Percentiles rank a stretch among this genome's conserved stretches.
Conservation (phyloP, 64 coral and sea anemone genomes). For the Montipora efflorescens region DNA sequence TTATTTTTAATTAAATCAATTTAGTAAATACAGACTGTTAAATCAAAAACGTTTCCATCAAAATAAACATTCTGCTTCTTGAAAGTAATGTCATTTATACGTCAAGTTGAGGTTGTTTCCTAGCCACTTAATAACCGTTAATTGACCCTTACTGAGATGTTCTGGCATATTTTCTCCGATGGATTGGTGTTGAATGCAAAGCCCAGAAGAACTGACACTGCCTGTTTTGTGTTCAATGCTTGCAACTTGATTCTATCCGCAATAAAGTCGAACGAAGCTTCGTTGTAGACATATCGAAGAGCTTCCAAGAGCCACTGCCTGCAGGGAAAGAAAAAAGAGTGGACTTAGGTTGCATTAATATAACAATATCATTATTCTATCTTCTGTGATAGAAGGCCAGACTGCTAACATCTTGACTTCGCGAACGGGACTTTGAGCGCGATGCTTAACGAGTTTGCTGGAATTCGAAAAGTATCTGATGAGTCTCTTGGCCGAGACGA, state of each 20-base stretch:
- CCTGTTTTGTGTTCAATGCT: background rate
- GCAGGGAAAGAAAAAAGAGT: background rate
- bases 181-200: background rate
- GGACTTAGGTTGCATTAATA: background rate
- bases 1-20: too few species aligned
- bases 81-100: too few species aligned
- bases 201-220: conserved; percentile 19
- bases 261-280: conserved; percentile 6
- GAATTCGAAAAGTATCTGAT: too few species aligned
- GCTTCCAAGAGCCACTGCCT: conserved; percentile 36
- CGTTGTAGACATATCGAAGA: conserved; percentile 18
- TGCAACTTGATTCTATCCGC: background rate
- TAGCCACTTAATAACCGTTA: background rate
- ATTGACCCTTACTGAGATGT: conserved; percentile 3
- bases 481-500: too few species aligned
- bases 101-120: too few species aligned
- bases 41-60: too few species aligned
- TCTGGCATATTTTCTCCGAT: background rate
- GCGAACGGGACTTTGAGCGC: too few species aligned
- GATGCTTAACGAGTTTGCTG: too few species aligned
- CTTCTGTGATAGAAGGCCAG: background rate
- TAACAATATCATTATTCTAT: background rate
- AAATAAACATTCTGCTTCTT: too few species aligned
- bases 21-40: too few species aligned
- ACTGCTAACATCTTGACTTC: too few species aligned